Percentiles rank a stretch among this genome's conserved stretches.
These are phyloP conservation scores for Hypena proboscidalis DNA, from an alignment of 2,888 invertebrate species.

Conservation along the genomic window DNA sequence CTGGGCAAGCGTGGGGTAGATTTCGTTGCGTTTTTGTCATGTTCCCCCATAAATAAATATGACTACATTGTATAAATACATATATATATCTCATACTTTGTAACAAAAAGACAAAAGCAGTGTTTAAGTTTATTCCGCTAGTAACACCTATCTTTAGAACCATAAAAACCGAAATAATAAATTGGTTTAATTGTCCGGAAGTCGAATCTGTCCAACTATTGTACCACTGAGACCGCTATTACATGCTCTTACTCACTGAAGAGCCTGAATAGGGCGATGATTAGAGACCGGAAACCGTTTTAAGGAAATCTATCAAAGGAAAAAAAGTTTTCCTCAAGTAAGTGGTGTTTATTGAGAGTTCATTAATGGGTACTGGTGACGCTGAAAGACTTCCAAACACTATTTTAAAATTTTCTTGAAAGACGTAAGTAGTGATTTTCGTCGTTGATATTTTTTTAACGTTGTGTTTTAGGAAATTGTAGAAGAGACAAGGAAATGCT, in stretches of 20 bases:
- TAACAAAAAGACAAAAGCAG: no score
- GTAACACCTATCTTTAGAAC: no score
- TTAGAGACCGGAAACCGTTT: slow-evolving; percentile 11
- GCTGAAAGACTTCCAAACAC: background rate
- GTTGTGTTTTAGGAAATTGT: no score
- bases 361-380: background rate
- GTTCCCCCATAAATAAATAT: no score
- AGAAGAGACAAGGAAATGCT: no score
- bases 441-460: no score
- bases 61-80: no score
- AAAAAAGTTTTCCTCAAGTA: slow-evolving; percentile 3
- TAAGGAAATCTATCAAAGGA: background rate
- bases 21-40: no score
- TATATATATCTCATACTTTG: no score
- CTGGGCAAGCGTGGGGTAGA: no score
- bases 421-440: no score
- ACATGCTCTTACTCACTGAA: slow-evolving; percentile 8
- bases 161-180: slow-evolving; percentile 21
- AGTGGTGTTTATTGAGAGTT: background rate
- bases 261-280: slow-evolving; percentile 18
- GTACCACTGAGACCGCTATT: slow-evolving; percentile 36
- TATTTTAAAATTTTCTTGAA: background rate
- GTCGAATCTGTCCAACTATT: slow-evolving; percentile 33
- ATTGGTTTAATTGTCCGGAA: slow-evolving; percentile 37
- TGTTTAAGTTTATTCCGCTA: background rate